Conservation (phyloP, 2,113 vertebrate genomes). For the Neoarius graeffei region DNA sequence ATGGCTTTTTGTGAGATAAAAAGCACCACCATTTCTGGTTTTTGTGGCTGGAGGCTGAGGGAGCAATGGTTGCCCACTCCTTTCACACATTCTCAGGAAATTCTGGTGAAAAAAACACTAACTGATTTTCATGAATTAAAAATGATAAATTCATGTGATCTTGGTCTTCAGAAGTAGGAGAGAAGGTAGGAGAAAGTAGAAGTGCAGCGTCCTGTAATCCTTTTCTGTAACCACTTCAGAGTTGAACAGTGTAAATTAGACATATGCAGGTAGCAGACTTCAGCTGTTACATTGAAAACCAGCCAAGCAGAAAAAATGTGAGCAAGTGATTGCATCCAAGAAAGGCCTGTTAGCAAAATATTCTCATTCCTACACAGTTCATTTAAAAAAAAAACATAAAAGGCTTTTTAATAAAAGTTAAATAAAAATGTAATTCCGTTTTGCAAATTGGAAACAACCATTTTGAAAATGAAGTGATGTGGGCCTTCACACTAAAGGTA, state of each 20-base stretch:
- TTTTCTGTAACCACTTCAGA: neutral
- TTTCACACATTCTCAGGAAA: too few relatives aligned
- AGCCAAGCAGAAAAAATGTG: neutral
- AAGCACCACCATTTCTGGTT: too few relatives aligned
- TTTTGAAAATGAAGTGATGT: neutral
- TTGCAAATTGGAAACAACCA: neutral
- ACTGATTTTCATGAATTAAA: too few relatives aligned
- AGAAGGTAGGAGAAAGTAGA: neutral
- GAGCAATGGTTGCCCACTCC: too few relatives aligned
- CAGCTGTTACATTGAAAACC: neutral
- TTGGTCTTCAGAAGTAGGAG: neutral
- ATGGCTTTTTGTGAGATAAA: too few relatives aligned
- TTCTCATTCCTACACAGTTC: neutral
- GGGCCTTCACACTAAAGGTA: conserved; percentile 47
- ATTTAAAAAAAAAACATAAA: neutral
- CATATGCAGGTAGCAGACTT: neutral
- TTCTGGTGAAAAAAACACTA: too few relatives aligned
- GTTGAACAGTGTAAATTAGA: neutral
- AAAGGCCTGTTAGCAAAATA: neutral
- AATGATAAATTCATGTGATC: too few relatives aligned
- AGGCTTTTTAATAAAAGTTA: neutral
- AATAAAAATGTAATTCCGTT: neutral
- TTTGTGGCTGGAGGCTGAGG: too few relatives aligned
- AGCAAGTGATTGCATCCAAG: neutral
- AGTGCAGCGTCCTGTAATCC: neutral